Base-by-base conservation (phyloP, 1,140 invertebrate species). In the Cylas formicarius region DNA sequence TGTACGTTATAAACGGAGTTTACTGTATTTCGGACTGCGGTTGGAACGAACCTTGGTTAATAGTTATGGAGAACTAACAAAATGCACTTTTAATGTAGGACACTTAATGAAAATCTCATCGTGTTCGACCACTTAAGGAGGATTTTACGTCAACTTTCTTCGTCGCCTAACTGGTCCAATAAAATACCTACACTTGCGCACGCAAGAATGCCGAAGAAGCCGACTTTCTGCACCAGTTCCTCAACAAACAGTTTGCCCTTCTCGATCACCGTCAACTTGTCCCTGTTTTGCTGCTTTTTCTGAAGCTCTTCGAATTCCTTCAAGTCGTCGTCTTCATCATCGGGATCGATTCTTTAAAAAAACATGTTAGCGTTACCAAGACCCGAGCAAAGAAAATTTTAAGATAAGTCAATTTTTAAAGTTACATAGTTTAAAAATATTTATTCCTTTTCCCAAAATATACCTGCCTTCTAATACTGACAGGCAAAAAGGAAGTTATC, bases 181-280 rank as follows among this genome's bases (percentile, higher is more conserved):
- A 22, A 21, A 36, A 19, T 24, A 73, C 72, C 69, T 68, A 90
- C 86, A 44, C 92, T 96, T 28, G 96, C 97, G 74, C 95, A 99
- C 2, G 92, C 85, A 44, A 99, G 68, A 53, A 99, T 99, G 17
- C 96, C 96, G 52, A 92, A 82, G 70, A 99, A 99, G 16, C 97
- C 96, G 33, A 97, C 88, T 63, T 80, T 82, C 61, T 97, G 86
- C 1, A 99, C 92, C 33, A 99, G 70, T 53, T 88, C 85, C 67
- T 97, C 90, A 53, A 98, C 83, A 50, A 79, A 78, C 29, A 92
- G 62, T 69, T 97, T 97, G 2, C 79, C 78, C 52, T 79, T 80
- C 63, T 89, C 86, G 28, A 86, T 62, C 8, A 84, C 62, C 17
- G 81, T 77, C 21, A 81, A 66, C 58, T 77, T 71, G 50, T 69